Evolutionary conservation across 1,140 invertebrate species (phyloP).

Genomic region (Bacillus rossius): DNA sequence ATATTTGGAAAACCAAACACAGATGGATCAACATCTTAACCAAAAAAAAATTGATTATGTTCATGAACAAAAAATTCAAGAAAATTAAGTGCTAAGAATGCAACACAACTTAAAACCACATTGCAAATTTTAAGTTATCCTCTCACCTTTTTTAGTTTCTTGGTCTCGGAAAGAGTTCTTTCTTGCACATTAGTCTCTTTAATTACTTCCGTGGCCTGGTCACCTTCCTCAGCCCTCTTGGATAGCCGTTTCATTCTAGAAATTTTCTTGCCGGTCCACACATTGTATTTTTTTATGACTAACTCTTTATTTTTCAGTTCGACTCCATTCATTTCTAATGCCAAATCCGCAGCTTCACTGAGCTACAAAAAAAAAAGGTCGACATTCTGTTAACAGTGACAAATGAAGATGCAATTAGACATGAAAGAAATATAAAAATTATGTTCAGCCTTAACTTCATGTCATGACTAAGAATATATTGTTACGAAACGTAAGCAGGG

Average conservation of each 20-base stretch:
- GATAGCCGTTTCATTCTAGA: not conserved
- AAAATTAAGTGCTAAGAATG: too few relatives aligned
- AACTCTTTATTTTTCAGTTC: not conserved
- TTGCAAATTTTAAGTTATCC: too few relatives aligned
- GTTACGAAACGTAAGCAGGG: too few relatives aligned
- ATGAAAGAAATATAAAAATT: too few relatives aligned
- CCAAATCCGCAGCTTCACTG: slow-evolving; percentile 5
- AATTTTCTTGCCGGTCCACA: not conserved
- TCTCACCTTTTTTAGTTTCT: not conserved
- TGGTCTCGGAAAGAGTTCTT: not conserved
- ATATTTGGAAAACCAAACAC: too few relatives aligned
- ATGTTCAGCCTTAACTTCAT: too few relatives aligned
- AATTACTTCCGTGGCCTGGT: not conserved
- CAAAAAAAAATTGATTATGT: too few relatives aligned
- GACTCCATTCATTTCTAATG: not conserved
- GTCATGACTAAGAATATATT: too few relatives aligned
- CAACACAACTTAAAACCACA: too few relatives aligned
- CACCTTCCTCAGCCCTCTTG: not conserved
- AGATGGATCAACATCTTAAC: too few relatives aligned
- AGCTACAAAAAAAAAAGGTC: not conserved
- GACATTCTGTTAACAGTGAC: not conserved
- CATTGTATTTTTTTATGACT: not conserved
- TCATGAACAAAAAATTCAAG: too few relatives aligned
- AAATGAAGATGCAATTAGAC: not conserved
- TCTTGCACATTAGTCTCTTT: not conserved